These are phyloP conservation scores for Erpornis zantholeuca DNA, from an alignment of 2,113 vertebrate genomes.

Conservation along the genomic window DNA sequence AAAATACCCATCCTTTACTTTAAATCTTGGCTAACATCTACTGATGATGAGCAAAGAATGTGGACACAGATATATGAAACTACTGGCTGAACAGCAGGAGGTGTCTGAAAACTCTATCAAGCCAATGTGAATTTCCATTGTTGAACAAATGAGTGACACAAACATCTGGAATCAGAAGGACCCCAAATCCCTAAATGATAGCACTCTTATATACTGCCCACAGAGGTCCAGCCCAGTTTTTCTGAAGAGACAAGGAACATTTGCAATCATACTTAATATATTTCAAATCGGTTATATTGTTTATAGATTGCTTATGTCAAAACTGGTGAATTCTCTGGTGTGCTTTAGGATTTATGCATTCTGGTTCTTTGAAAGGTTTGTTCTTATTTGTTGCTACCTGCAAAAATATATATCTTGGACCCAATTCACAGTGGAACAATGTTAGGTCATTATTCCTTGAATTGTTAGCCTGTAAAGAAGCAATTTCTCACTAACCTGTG, in stretches of 20 bases:
- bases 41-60: neutral
- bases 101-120: neutral
- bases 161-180: neutral
- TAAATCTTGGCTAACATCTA: neutral
- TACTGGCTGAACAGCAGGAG: neutral
- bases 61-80: neutral
- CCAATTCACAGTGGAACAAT: constrained; percentile 73
- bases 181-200: neutral
- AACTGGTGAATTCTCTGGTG: constrained; percentile 51
- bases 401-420: constrained; percentile 75
- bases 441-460: constrained; percentile 74
- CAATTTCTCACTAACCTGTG: constrained; percentile 67
- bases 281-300: constrained; percentile 60
- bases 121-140: neutral
- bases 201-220: neutral
- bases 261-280: constrained; percentile 34
- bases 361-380: constrained; percentile 59
- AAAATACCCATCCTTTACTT: neutral
- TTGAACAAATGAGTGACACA: neutral
- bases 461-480: constrained; percentile 74
- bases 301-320: constrained; percentile 74
- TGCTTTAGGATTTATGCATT: constrained; percentile 70
- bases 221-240: neutral
- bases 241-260: constrained; percentile 22
- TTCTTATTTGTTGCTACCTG: constrained; percentile 75